Conservation (phyloP, 2,113 vertebrate genomes). For the Phycodurus eques region DNA sequence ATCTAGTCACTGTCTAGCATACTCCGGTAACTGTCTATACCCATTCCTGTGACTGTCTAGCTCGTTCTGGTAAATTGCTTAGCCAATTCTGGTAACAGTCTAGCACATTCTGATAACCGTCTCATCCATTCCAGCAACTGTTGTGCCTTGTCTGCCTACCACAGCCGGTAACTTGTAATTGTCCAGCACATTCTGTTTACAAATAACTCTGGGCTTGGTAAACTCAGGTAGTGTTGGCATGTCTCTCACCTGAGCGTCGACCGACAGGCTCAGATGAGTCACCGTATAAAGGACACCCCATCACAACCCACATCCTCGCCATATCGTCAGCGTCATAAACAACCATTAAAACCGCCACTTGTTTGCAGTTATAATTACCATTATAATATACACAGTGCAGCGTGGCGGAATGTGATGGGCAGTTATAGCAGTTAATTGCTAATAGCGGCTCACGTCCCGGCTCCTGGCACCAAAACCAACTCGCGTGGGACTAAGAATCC, state of each 20-base stretch:
- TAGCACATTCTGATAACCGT: not conserved
- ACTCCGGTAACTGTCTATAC: not conserved
- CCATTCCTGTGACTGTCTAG: not conserved
- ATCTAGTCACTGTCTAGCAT: not conserved
- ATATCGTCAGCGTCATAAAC: constrained; percentile 47
- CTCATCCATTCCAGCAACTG: too few relatives aligned
- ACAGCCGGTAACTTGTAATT: not conserved
- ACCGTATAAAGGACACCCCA: not conserved
- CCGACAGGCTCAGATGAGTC: constrained; percentile 10
- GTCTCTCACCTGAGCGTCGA: constrained; percentile 16
- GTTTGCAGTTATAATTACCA: constrained; percentile 69
- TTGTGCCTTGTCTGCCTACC: too few relatives aligned
- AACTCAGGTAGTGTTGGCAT: constrained; percentile 9
- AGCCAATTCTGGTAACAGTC: not conserved
- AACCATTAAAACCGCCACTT: constrained; percentile 57
- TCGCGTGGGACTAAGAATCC: constrained; percentile 41
- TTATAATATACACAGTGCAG: constrained; percentile 60
- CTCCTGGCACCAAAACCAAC: not conserved
- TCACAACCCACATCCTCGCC: not conserved
- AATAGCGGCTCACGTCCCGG: constrained; percentile 23
- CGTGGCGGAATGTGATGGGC: constrained; percentile 55
- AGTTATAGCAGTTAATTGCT: constrained; percentile 69
- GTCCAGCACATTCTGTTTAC: not conserved
- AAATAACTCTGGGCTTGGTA: not conserved
- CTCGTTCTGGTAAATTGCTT: not conserved